Conservation (phyloP, 23 tunicate genomes). For the Botrylloides violaceus region DNA sequence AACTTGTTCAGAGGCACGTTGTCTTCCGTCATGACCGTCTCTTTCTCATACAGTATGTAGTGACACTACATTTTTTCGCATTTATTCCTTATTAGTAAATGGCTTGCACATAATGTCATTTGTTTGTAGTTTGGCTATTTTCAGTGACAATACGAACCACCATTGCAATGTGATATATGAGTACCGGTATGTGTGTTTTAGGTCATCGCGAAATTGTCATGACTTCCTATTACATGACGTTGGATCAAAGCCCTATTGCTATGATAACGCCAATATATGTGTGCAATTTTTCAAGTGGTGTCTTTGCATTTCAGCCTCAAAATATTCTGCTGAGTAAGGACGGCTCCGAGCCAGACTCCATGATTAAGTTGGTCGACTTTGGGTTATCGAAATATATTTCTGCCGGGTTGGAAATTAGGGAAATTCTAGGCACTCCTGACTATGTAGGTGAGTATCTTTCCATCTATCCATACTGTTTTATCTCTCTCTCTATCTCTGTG, state of each 20-base stretch:
- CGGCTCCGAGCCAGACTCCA: conserved; percentile 25
- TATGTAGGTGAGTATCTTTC: conserved; percentile 49
- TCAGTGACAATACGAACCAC: background rate
- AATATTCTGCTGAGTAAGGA: conserved; percentile 39
- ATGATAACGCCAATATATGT: background rate
- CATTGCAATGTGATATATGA: background rate
- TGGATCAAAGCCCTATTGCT: background rate
- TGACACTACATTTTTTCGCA: background rate
- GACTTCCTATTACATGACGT: background rate
- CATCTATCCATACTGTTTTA: no score
- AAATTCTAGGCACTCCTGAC: conserved; percentile 60
- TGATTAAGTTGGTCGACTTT: conserved; percentile 50
- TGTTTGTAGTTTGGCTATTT: background rate
- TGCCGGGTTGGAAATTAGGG: conserved; percentile 40
- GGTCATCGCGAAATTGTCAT: background rate
- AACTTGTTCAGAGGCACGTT: no score
- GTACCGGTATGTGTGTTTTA: no score
- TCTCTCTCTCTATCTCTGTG: no score
- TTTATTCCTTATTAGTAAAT: background rate
- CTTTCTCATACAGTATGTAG: no score
- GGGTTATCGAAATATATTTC: conserved; percentile 47
- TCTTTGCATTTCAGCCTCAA: conserved; percentile 27
- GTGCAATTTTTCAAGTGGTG: background rate
- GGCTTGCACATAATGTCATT: background rate
- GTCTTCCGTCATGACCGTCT: no score